Evolutionary conservation across 2,113 vertebrate species (phyloP).

Genomic region (Phyllostomus hastatus): DNA sequence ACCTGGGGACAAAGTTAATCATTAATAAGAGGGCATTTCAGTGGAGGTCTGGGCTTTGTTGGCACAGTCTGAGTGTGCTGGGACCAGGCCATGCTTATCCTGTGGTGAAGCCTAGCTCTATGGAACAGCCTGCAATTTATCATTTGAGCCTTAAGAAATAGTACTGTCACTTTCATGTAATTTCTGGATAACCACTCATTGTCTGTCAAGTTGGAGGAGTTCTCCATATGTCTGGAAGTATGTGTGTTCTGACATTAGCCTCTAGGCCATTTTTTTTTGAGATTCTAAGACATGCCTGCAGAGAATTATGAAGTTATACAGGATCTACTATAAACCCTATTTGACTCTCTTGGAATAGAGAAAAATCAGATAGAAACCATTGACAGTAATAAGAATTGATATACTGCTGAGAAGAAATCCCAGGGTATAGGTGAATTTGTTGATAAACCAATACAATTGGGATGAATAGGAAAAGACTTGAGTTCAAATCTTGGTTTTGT

Average conservation of each 20-base stretch:
- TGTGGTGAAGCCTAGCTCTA: not conserved
- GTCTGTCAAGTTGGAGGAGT: not conserved
- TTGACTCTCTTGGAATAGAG: not conserved
- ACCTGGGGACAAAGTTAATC: not conserved
- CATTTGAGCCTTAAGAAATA: not conserved
- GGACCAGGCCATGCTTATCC: not conserved
- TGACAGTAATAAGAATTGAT: not conserved
- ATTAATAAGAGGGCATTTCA: not conserved
- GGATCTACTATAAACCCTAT: not conserved
- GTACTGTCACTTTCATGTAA: not conserved
- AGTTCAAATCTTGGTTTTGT: not conserved
- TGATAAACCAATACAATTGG: not conserved
- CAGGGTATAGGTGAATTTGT: not conserved
- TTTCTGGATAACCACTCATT: constrained; percentile 11
- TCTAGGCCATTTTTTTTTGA: not conserved
- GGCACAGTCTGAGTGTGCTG: not conserved
- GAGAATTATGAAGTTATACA: not conserved
- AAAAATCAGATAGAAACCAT: not conserved
- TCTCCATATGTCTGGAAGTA: not conserved
- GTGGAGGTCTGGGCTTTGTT: not conserved
- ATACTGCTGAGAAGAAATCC: not conserved
- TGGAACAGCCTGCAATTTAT: not conserved
- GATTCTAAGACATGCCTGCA: not conserved
- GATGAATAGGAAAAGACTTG: not conserved
- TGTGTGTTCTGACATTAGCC: constrained; percentile 27